Conservation (phyloP, 1,140 invertebrate genomes). For the Habropoda laboriosa region DNA sequence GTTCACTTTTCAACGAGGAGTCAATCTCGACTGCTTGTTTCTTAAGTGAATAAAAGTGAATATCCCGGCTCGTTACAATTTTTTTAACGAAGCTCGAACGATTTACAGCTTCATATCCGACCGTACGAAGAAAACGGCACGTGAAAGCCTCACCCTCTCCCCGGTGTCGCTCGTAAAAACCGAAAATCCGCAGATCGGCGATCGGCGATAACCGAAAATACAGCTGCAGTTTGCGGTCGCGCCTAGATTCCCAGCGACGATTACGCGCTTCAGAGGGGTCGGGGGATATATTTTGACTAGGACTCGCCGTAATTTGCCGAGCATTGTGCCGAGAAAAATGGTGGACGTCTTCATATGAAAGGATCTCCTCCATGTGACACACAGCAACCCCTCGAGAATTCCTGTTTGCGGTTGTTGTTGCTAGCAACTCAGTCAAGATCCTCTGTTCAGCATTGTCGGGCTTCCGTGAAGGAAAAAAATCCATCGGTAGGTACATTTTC, state of each 20-base stretch:
- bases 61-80: too few relatives aligned
- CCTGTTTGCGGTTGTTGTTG: slow-evolving; percentile 72
- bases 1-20: too few relatives aligned
- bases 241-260: slow-evolving; percentile 67
- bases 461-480: too few relatives aligned
- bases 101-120: too few relatives aligned
- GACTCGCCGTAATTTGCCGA: slow-evolving; percentile 76
- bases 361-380: not conserved
- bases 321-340: slow-evolving; percentile 72
- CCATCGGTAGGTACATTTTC: too few relatives aligned
- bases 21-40: too few relatives aligned
- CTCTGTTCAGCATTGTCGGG: too few relatives aligned
- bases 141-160: slow-evolving; percentile 22
- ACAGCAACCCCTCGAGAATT: slow-evolving; percentile 45
- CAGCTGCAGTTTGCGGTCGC: slow-evolving; percentile 79
- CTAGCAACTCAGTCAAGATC: slow-evolving; percentile 39
- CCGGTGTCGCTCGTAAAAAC: slow-evolving; percentile 64
- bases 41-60: too few relatives aligned
- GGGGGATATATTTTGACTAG: slow-evolving; percentile 78
- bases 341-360: slow-evolving; percentile 39
- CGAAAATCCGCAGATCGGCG: slow-evolving; percentile 79
- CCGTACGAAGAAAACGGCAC: too few relatives aligned
- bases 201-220: slow-evolving; percentile 80
- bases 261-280: slow-evolving; percentile 46
- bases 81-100: too few relatives aligned